These are phyloP conservation scores for Linhomoeus sp. DNA, from an alignment of 2,888 invertebrate genomes.

Conservation along the genomic window DNA sequence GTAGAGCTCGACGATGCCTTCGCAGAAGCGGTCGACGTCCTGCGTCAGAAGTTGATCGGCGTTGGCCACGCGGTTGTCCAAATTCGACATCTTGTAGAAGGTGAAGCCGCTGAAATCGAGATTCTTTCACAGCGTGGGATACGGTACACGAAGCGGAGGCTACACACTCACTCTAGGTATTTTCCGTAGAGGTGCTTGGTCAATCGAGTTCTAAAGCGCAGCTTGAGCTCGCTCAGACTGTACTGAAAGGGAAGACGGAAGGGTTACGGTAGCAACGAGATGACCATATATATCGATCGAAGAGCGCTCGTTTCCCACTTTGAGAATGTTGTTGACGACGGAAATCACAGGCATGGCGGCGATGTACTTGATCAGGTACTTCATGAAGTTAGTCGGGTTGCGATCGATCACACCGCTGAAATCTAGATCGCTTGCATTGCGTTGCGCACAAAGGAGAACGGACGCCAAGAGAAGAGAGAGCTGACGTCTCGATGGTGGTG, in stretches of 20 bases:
- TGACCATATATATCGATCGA: too few relatives aligned
- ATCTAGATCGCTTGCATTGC: too few relatives aligned
- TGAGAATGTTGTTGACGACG: slow-evolving; percentile 72
- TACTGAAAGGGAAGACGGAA: slow-evolving; percentile 38
- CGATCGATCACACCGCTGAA: slow-evolving; percentile 74
- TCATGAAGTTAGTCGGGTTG: slow-evolving; percentile 53
- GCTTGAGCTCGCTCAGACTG: slow-evolving; percentile 75
- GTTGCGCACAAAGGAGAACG: too few relatives aligned
- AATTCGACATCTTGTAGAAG: slow-evolving; percentile 84
- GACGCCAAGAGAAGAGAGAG: too few relatives aligned
- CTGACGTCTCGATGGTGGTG: slow-evolving; percentile 68
- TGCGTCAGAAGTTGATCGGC: slow-evolving; percentile 85
- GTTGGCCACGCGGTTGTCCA: slow-evolving; percentile 82
- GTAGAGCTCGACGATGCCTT: slow-evolving; percentile 79
- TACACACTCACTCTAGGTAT: slow-evolving; percentile 75
- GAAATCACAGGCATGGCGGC: slow-evolving; percentile 77
- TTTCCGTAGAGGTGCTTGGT: slow-evolving; percentile 67
- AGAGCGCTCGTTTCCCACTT: too few relatives aligned
- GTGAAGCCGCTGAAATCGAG: slow-evolving; percentile 70
- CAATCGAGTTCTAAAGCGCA: slow-evolving; percentile 68
- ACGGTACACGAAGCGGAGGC: too few relatives aligned
- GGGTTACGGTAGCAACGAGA: too few relatives aligned
- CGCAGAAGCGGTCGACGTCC: slow-evolving; percentile 92
- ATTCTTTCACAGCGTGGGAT: too few relatives aligned
- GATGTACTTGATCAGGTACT: slow-evolving; percentile 53